Evolutionary conservation across 2,797 vertebrate genomes (phyloP).

Genomic region (Hemitrygon akajei): DNA sequence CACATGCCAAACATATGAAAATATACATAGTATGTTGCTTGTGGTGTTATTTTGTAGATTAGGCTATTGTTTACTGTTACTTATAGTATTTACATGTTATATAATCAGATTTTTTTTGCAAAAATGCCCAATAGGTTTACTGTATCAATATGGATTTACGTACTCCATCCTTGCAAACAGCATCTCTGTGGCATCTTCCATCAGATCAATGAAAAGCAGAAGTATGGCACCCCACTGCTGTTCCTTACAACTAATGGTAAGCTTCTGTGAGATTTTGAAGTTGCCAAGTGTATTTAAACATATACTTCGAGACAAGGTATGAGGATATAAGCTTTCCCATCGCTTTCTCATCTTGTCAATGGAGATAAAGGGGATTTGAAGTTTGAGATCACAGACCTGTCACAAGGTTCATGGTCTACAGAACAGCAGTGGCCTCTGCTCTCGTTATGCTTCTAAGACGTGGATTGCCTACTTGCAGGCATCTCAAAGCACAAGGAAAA

Average conservation of each 20-base stretch:
- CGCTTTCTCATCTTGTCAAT: neutral
- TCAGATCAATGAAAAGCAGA: constrained; percentile 64
- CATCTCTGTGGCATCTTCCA: constrained; percentile 74
- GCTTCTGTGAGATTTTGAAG: constrained; percentile 38
- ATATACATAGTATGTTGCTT: neutral
- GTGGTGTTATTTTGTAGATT: neutral
- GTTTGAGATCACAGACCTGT: no score
- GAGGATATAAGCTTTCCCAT: neutral
- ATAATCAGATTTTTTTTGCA: constrained; percentile 37
- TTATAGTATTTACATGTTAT: neutral
- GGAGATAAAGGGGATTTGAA: no score
- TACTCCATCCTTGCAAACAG: constrained; percentile 66
- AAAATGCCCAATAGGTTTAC: constrained; percentile 62
- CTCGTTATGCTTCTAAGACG: no score
- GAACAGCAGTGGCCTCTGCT: no score
- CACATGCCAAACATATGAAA: neutral
- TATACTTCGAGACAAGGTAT: neutral
- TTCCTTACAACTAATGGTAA: constrained; percentile 77
- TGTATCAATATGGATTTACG: constrained; percentile 84
- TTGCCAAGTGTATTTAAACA: neutral
- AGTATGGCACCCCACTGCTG: constrained; percentile 68
- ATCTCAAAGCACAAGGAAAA: no score
- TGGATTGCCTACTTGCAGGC: no score
- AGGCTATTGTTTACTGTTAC: neutral
- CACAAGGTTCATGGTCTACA: no score